Base-by-base conservation (phyloP, 2,888 invertebrate species). In the Yponomeuta sedellus region DNA sequence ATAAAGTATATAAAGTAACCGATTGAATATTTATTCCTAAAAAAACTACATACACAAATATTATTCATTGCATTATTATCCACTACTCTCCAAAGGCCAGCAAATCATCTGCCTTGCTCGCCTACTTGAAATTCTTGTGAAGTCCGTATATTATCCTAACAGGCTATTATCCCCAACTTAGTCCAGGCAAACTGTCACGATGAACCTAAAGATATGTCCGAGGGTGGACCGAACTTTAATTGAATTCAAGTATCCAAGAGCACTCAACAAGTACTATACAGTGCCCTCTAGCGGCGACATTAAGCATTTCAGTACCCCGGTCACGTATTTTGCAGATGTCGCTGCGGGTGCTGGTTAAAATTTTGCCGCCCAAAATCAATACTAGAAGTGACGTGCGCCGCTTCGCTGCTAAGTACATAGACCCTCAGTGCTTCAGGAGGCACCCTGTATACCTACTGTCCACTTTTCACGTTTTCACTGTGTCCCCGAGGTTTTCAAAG, bases 291-390 rank as follows among this genome's bases (percentile, higher is more conserved):
- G 61, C 34, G 61, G 28, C 12, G 12, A 28, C 12, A 25, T 34
- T n/a, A 6, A 28, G 61, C 3, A 61, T 5, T 10, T 16, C 16
- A n/a, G 12, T 59, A 22, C 59, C 20, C 59, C 2, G 22, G 59
- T 59, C 59, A 59, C 59, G 59, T 20, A 20, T 10, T 12, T 25
- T 20, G 20, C 16, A 80, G 85, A 74, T 76, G 83, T 80, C 88
- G 79, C 77, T 70, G 70, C 70, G 22, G 69, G 71, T 71, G 76
- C 70, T 64, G 68, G 71, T 73, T 73, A 72, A 68, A 84, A 59
- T 22, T 10, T 82, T 81, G 77, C 89, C 89, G 87, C 89, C 89
- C 88, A 85, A 86, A 88, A 90, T 90, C 89, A 86, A 90, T 90
- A 90, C 71, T 72, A 66, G 58, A 68, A 68, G 71, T 74, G 80